Conservation (phyloP, 2,797 vertebrate genomes). For the Moxostoma hubbsi region DNA sequence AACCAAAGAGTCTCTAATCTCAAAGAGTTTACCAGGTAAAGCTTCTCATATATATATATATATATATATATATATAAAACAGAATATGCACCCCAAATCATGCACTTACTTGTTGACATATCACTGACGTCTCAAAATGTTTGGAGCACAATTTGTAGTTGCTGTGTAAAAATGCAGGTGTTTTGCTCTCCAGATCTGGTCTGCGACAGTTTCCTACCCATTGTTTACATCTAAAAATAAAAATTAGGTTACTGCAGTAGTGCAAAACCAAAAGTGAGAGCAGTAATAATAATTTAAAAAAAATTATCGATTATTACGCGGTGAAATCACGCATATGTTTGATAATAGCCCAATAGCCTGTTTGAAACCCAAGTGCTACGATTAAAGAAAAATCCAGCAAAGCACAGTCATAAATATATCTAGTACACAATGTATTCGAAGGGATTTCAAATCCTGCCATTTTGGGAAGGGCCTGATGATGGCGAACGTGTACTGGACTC, state of each 20-base stretch:
- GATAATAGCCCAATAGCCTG: neutral
- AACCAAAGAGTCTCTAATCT: too few species aligned
- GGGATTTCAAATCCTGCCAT: conserved; percentile 38
- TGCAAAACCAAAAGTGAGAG: neutral
- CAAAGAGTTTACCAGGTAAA: too few species aligned
- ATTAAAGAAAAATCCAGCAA: neutral
- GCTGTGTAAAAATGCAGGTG: conserved; percentile 91
- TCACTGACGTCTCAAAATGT: conserved; percentile 94
- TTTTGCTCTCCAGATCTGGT: conserved; percentile 88
- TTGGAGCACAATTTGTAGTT: conserved; percentile 92
- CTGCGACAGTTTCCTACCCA: conserved; percentile 91
- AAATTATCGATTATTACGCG: neutral
- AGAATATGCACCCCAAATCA: neutral
- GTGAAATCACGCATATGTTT: neutral
- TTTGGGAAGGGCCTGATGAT: conserved; percentile 52
- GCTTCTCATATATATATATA: too few species aligned
- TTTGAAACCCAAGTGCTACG: neutral
- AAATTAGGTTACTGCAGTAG: conserved; percentile 15
- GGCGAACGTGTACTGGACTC: conserved; percentile 45
- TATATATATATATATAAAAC: too few species aligned
- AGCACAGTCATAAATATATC: neutral
- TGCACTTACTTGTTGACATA: conserved; percentile 87
- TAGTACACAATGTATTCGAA: conserved; percentile 8
- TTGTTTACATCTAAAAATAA: conserved; percentile 79
- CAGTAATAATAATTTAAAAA: neutral